Evolutionary conservation across 2,888 invertebrate genomes (phyloP).

Genomic region (Zaprionus lineosus): DNA sequence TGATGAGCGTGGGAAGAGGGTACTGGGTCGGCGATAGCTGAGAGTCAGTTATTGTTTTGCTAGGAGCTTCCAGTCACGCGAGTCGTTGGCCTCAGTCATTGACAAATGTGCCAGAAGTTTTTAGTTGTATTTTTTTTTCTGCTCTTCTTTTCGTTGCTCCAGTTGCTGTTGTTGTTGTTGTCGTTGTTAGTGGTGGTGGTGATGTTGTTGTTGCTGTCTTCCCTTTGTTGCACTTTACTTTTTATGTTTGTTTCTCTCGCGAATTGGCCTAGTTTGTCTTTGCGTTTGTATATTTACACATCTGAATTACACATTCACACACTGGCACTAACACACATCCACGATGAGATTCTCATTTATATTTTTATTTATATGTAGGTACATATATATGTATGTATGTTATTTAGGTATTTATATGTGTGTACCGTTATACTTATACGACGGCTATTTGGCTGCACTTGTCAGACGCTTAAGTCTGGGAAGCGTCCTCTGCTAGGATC

Average conservation of each 20-base stretch:
- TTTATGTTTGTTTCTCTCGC: constrained; percentile 44
- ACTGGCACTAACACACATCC: constrained; percentile 5
- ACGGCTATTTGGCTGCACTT: constrained; percentile 55
- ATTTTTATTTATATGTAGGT: no score
- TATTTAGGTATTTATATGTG: neutral
- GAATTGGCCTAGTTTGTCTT: constrained; percentile 73
- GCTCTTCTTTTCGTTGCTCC: constrained; percentile 28
- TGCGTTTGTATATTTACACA: constrained; percentile 42
- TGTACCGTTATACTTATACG: constrained; percentile 32
- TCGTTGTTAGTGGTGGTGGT: no score
- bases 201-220: constrained; percentile 13
- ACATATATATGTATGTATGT: constrained; percentile 7
- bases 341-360: no score
- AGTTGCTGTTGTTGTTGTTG: no score
- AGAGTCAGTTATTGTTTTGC: constrained; percentile 36
- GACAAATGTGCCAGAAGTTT: constrained; percentile 64
- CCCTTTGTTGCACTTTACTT: constrained; percentile 42
- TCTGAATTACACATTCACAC: neutral
- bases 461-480: constrained; percentile 54
- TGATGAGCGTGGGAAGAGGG: neutral
- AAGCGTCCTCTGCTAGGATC: constrained; percentile 35
- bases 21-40: neutral
- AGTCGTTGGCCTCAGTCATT: constrained; percentile 68
- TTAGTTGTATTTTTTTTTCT: constrained; percentile 38
- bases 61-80: constrained; percentile 57